phyloP scores from a whole-genome alignment of 2,797 vertebrate genomes.

The Amblyopsis hoosieri region DNA sequence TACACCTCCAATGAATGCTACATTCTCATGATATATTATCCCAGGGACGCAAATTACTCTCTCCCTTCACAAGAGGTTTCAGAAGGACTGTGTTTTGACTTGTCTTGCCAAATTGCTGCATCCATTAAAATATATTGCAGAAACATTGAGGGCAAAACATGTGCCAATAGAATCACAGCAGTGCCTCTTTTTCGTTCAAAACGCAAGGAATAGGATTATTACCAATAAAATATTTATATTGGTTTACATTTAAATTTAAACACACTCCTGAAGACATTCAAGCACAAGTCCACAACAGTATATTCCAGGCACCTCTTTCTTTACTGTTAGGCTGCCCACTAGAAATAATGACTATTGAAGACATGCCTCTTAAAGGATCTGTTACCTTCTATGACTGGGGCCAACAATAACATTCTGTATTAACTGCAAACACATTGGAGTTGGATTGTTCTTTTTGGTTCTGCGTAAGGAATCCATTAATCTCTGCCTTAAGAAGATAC shows the following conservation, averaged over 20 bases:
- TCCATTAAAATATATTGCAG: slow-evolving; percentile 75
- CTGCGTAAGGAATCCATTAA: slow-evolving; percentile 55
- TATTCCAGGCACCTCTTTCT: neutral
- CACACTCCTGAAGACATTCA: neutral
- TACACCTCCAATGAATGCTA: slow-evolving; percentile 47
- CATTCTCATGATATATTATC: slow-evolving; percentile 62
- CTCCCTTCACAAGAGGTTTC: slow-evolving; percentile 46
- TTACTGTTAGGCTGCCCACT: neutral
- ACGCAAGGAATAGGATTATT: slow-evolving; percentile 2
- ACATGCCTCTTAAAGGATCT: slow-evolving; percentile 23
- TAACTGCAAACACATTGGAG: slow-evolving; percentile 54
- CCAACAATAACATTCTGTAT: slow-evolving; percentile 67
- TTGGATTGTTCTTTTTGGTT: slow-evolving; percentile 64
- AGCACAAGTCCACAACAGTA: neutral
- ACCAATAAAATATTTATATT: no score
- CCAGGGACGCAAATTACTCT: slow-evolving; percentile 61
- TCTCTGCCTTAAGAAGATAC: slow-evolving; percentile 44
- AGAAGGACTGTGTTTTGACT: slow-evolving; percentile 67
- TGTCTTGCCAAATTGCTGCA: slow-evolving; percentile 69
- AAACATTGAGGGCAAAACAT: slow-evolving; percentile 42
- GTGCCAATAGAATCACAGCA: slow-evolving; percentile 27
- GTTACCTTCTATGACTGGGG: slow-evolving; percentile 31
- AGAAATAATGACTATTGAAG: slow-evolving; percentile 37
- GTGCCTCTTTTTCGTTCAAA: slow-evolving; percentile 40
- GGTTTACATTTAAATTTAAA: no score